A percentile compares a stretch with the other conserved stretches of the same genome.
phyloP scores from a whole-genome alignment of 2,797 vertebrate genomes.

The Stomatorhinus walkeri region DNA sequence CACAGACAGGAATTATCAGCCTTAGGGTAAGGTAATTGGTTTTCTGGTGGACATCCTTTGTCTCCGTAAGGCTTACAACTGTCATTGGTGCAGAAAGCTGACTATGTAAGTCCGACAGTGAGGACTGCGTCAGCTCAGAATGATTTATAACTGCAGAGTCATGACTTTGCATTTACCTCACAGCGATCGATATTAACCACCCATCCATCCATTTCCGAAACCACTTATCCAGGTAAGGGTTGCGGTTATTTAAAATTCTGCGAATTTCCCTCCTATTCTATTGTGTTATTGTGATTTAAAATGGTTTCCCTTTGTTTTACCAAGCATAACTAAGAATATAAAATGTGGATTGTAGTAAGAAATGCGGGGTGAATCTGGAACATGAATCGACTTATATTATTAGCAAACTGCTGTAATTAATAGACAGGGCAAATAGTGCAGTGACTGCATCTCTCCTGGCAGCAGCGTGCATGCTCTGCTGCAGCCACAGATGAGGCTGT shows the following conservation, averaged over 20 bases:
- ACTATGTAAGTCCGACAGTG: background rate
- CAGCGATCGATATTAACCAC: constrained; percentile 1
- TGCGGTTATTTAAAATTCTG: background rate
- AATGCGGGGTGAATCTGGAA: background rate
- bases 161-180: constrained; percentile 3
- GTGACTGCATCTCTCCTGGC: background rate
- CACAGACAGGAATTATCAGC: background rate
- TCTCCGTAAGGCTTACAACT: background rate
- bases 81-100: constrained; percentile 8
- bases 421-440: background rate
- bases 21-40: background rate
- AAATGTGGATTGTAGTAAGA: background rate
- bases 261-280: background rate
- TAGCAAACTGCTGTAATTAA: background rate
- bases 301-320: background rate
- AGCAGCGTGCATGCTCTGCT: background rate
- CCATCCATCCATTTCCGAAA: background rate
- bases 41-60: background rate
- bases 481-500: background rate
- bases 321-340: background rate
- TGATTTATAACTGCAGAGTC: constrained; percentile 8
- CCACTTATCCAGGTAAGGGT: background rate
- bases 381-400: background rate
- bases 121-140: background rate
- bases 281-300: background rate